Evolutionary conservation across 2,113 vertebrate genomes (phyloP), one percentile per base, ranked within the genome.

Genomic region (Rhea americana): DNA sequence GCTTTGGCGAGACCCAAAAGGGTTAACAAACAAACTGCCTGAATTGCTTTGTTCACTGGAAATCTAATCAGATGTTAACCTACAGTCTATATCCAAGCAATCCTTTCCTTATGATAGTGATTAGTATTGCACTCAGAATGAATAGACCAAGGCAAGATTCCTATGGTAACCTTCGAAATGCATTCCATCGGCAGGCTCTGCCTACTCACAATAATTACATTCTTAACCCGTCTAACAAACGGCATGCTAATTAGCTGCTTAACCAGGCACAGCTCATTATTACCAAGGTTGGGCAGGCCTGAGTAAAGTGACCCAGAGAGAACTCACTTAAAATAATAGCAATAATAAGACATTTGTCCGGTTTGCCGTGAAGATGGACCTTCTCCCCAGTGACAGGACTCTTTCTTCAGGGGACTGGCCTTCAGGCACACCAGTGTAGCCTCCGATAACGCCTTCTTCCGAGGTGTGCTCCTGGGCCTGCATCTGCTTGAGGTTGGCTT

Each of bases 61-160:
- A 96, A 87, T 96, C 95, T 97, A 97, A 97, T 98, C 97, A 97
- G 97, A 97, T 97, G 97, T 95, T 97, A 97, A 97, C 97, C 97
- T 97, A 93, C 97, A 97, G 98, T 97, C 97, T 97, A 97, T 98
- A 98, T 98, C 98, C 97, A 97, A 97, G 97, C 98, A 98, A 99
- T 99, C 99, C 98, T 93, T 99, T 98, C 98, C 98, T 98, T 99
- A 99, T 99, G 99, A 99, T 98, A 98, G 97, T 98, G 98, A 99
- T 99, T 99, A 99, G 97, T 97, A 97, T 97, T 97, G 98, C 96
- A 85, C 95, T 96, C 68, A 65, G 96, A 98, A 98, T 98, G 98
- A 98, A 98, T 97, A 97, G 97, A 95, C 96, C 95, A 78, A 97
- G 96, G 93, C 95, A 96, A 91, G 97, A 98, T 98, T 98, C 98